phyloP scores from a whole-genome alignment of 2,797 vertebrate genomes.

The Salarias fasciatus region DNA sequence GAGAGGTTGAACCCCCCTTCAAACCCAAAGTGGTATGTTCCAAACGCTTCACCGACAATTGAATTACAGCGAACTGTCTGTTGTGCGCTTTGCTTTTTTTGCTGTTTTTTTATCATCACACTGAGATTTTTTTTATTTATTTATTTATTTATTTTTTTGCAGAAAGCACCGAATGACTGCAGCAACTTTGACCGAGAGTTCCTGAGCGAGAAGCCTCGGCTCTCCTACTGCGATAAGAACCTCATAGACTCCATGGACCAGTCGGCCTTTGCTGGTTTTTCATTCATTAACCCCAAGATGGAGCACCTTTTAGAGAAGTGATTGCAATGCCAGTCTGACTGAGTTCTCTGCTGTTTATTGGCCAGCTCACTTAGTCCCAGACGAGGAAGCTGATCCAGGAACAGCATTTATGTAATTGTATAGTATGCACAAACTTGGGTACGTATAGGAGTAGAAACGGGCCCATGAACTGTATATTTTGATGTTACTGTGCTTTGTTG shows the following conservation, averaged over 20 bases:
- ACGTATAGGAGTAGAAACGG: constrained; percentile 56
- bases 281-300: constrained; percentile 94
- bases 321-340: constrained; percentile 35
- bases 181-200: constrained; percentile 99
- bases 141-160: constrained; percentile 57
- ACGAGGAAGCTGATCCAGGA: constrained; percentile 36
- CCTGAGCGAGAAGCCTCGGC: constrained; percentile 93
- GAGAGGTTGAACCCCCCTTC: constrained; percentile 92
- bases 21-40: constrained; percentile 95
- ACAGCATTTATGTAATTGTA: constrained; percentile 62
- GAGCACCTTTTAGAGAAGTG: constrained; percentile 90
- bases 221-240: constrained; percentile 95
- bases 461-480: constrained; percentile 65
- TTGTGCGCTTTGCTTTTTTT: not conserved
- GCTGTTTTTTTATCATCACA: constrained; percentile 2
- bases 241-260: constrained; percentile 99
- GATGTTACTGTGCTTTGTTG: constrained; percentile 63
- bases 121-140: constrained; percentile 21
- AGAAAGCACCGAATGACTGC: constrained; percentile 94
- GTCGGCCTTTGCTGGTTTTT: constrained; percentile 92
- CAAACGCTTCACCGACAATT: not conserved
- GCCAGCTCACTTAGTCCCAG: constrained; percentile 22
- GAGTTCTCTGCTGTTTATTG: constrained; percentile 35
- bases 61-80: not conserved
- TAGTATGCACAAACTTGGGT: constrained; percentile 56